Evolutionary conservation across 2,113 vertebrate genomes (phyloP).

Genomic region (Tinamus guttatus): DNA sequence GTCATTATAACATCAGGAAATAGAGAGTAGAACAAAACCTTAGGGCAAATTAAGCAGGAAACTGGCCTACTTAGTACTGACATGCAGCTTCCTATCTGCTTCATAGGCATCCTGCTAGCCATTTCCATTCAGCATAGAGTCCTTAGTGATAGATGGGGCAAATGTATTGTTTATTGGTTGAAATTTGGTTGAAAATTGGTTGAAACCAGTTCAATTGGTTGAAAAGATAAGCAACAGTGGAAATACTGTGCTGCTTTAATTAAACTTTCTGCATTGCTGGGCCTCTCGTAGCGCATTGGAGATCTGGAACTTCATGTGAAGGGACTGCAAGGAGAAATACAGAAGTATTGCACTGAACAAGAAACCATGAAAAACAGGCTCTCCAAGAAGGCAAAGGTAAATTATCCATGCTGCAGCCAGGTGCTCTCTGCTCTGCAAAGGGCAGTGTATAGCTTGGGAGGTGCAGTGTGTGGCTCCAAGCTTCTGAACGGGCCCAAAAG

Average conservation of each 20-base stretch:
- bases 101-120: not conserved
- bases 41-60: not conserved
- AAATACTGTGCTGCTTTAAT: not conserved
- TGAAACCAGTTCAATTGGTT: too few relatives aligned
- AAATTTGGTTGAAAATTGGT: not conserved
- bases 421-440: not conserved
- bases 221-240: not conserved
- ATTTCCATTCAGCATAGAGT: not conserved
- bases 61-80: not conserved
- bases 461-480: not conserved
- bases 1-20: not conserved
- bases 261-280: rapidly evolving
- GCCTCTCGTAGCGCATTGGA: conserved; percentile 44
- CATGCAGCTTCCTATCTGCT: not conserved
- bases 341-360: not conserved
- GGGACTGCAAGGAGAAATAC: conserved; percentile 28
- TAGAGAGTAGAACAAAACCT: not conserved
- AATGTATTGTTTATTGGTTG: rapidly evolving
- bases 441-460: not conserved
- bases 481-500: too few relatives aligned
- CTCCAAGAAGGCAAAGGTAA: conserved; percentile 64
- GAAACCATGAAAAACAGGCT: conserved; percentile 27
- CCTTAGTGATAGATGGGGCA: not conserved
- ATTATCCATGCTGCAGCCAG: rapidly evolving
- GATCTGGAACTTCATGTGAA: conserved; percentile 58